These are phyloP conservation scores for Anticlea derivata DNA, from an alignment of 2,888 invertebrate genomes.

Conservation along the genomic window DNA sequence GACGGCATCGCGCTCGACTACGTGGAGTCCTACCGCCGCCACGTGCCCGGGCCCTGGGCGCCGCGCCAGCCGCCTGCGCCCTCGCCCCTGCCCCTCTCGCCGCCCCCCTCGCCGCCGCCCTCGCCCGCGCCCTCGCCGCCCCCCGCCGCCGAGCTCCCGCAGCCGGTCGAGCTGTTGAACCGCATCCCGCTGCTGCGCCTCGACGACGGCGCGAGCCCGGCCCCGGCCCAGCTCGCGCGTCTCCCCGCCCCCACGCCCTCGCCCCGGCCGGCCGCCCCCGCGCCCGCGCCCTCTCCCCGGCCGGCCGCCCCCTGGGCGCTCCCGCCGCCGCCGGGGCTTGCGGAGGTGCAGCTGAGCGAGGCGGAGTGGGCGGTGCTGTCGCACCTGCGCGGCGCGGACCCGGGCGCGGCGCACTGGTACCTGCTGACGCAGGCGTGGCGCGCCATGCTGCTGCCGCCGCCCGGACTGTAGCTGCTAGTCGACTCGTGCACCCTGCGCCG, in stretches of 20 bases:
- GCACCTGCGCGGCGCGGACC: slow-evolving; percentile 49
- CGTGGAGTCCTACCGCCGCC: slow-evolving; percentile 66
- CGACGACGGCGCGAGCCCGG: background rate
- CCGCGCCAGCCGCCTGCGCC: slow-evolving; percentile 33
- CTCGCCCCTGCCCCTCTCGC: slow-evolving; percentile 9
- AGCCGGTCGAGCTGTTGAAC: too few relatives aligned
- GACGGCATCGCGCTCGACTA: slow-evolving; percentile 71
- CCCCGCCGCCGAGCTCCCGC: background rate
- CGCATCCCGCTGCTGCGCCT: too few relatives aligned
- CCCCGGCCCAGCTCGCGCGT: background rate
- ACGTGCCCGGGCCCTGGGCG: slow-evolving; percentile 62
- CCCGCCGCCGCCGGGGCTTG: slow-evolving; percentile 2
- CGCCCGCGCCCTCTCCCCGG: background rate
- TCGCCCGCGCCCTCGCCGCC: slow-evolving; percentile 1
- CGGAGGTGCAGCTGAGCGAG: slow-evolving; percentile 46
- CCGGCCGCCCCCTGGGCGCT: background rate
- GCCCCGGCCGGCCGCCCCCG: background rate
- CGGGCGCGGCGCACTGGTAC: slow-evolving; percentile 57
- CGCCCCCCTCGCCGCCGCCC: background rate
- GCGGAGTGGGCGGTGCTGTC: slow-evolving; percentile 55
- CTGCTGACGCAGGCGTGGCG: slow-evolving; percentile 47
- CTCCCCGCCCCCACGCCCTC: background rate
- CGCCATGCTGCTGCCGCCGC: slow-evolving; percentile 28
- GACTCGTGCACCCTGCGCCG: background rate
- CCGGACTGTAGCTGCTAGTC: slow-evolving; percentile 35